Evolutionary conservation across 2,797 vertebrate species (phyloP).

Genomic region (Schizothorax lantsangensis): DNA sequence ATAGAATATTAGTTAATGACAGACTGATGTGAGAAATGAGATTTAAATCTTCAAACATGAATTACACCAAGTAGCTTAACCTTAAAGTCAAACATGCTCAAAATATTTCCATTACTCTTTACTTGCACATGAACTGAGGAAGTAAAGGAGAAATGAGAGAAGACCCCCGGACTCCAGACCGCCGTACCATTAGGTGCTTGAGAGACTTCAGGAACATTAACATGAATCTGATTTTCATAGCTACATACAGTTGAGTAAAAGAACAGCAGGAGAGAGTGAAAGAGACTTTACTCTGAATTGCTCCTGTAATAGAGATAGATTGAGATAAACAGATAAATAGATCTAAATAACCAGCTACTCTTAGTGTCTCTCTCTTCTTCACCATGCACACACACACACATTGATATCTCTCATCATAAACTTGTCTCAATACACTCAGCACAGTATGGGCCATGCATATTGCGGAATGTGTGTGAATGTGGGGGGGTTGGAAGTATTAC

Average conservation of each 20-base stretch:
- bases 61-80: background rate
- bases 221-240: conserved; percentile 7
- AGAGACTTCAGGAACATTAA: conserved; percentile 12
- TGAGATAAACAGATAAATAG: conserved; percentile 70
- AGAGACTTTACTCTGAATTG: conserved; percentile 55
- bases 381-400: background rate
- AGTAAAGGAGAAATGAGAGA: background rate
- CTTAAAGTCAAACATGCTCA: background rate
- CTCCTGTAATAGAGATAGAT: conserved; percentile 71
- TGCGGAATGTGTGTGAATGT: background rate
- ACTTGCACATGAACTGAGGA: background rate
- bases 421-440: conserved; percentile 21
- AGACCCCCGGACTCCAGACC: background rate
- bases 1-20: background rate
- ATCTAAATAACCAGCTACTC: conserved; percentile 70
- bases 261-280: conserved; percentile 1
- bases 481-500: conserved; percentile 18
- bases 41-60: background rate
- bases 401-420: conserved; percentile 24
- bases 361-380: conserved; percentile 25
- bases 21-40: background rate
- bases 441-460: background rate
- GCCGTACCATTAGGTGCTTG: background rate
- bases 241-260: conserved; percentile 20
- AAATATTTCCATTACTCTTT: background rate